Evolutionary conservation across 2,888 invertebrate genomes (phyloP).

Genomic region (Cremastobaeus sp.): DNA sequence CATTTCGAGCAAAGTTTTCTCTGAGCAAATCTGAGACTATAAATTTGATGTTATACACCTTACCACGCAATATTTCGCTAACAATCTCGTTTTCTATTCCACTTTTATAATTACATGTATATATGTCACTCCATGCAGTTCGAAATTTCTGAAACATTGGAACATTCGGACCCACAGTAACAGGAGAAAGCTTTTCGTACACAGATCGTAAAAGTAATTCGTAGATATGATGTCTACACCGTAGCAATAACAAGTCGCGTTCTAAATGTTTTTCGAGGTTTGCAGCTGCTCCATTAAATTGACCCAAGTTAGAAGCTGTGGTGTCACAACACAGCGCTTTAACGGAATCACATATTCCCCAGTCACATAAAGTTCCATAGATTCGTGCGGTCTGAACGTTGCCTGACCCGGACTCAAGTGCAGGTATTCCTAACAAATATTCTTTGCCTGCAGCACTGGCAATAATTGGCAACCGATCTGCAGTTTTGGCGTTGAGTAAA

Average conservation of each 20-base stretch:
- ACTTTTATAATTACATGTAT: constrained; percentile 9
- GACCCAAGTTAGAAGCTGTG: too few relatives aligned
- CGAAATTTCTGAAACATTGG: constrained; percentile 2
- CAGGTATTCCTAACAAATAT: constrained; percentile 52
- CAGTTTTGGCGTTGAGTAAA: constrained; percentile 4
- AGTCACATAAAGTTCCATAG: constrained; percentile 54
- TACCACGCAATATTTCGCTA: constrained; percentile 8
- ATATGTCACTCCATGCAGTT: background rate
- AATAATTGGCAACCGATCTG: constrained; percentile 27
- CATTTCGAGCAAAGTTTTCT: too few relatives aligned
- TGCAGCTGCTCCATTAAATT: constrained; percentile 63
- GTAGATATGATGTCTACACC: constrained; percentile 25
- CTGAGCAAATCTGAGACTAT: background rate
- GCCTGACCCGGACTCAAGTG: constrained; percentile 51
- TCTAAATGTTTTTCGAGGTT: constrained; percentile 63
- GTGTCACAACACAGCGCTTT: constrained; percentile 63
- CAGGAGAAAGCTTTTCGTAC: constrained; percentile 17
- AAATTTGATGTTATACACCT: constrained; percentile 10
- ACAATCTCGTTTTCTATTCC: constrained; percentile 23
- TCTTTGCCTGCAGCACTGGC: constrained; percentile 20
- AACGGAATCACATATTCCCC: constrained; percentile 53
- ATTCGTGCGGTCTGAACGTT: constrained; percentile 53
- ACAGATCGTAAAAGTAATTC: constrained; percentile 16
- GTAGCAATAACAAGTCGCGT: constrained; percentile 18
- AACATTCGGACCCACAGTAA: too few relatives aligned